phyloP scores from a whole-genome alignment of 2,797 vertebrate genomes.

The Bovichtus variegatus region DNA sequence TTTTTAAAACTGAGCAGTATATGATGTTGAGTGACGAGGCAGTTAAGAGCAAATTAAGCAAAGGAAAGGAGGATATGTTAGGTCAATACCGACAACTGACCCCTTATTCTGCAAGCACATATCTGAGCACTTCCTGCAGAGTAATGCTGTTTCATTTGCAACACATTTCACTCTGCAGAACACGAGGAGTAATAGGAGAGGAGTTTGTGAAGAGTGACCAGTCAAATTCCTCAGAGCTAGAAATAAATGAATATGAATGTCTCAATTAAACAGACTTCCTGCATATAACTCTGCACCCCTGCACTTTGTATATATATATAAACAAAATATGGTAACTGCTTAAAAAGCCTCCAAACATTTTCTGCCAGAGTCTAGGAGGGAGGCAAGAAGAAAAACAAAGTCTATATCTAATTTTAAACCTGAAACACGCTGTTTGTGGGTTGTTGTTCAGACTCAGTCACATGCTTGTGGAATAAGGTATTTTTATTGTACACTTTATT shows the following conservation, averaged over 20 bases:
- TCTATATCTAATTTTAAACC: conserved; percentile 75
- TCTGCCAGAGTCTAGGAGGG: conserved; percentile 29
- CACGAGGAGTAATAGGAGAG: background rate
- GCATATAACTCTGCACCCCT: background rate
- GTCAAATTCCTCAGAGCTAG: background rate
- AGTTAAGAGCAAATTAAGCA: conserved; percentile 37
- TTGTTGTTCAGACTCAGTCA: conserved; percentile 65
- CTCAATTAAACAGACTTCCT: background rate
- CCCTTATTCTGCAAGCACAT: conserved; percentile 14
- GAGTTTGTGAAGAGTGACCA: background rate
- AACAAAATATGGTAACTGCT: background rate
- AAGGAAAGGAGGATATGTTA: background rate
- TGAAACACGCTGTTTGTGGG: conserved; percentile 67
- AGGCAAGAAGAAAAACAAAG: conserved; percentile 55
- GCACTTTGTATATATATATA: background rate
- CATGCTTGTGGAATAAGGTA: conserved; percentile 72
- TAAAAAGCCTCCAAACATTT: background rate
- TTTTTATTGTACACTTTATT: conserved; percentile 74
- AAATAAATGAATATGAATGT: background rate
- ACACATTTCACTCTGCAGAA: conserved; percentile 9
- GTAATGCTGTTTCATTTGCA: conserved; percentile 7
- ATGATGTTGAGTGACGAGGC: conserved; percentile 24
- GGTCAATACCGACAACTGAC: conserved; percentile 28
- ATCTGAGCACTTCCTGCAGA: background rate
- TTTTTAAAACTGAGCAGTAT: background rate